phyloP scores from a whole-genome alignment of 2,113 vertebrate genomes.

The Illadopsis cleaveri region DNA sequence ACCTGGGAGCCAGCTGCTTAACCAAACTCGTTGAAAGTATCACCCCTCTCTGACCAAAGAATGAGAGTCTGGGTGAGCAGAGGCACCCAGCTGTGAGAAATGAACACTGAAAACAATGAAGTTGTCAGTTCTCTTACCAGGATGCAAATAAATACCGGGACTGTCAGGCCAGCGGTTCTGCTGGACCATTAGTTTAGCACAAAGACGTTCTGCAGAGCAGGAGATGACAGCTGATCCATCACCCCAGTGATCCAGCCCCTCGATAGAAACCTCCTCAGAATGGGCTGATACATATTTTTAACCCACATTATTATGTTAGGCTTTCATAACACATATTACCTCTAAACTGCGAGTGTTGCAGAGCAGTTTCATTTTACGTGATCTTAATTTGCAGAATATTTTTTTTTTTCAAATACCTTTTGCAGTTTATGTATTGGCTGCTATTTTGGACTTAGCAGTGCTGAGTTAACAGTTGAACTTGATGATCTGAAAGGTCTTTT shows the following conservation, averaged over 20 bases:
- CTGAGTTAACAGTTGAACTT: not conserved
- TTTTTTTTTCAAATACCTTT: not conserved
- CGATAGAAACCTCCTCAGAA: conserved; percentile 23
- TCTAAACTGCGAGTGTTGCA: not conserved
- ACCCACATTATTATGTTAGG: not conserved
- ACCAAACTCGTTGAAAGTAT: conserved; percentile 25
- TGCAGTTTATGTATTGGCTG: not conserved
- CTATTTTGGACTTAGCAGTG: not conserved
- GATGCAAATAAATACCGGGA: conserved; percentile 77
- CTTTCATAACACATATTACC: not conserved
- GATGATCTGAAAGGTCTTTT: not conserved
- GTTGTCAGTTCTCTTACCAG: conserved; percentile 75
- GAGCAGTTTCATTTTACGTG: not conserved
- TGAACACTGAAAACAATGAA: conserved; percentile 78
- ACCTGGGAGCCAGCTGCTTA: conserved; percentile 57
- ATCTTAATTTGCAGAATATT: not conserved
- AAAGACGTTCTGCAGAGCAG: conserved; percentile 68
- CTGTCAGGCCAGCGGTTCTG: conserved; percentile 58
- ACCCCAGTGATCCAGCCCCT: conserved; percentile 4
- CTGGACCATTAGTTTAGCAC: conserved; percentile 77
- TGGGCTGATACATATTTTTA: conserved; percentile 32
- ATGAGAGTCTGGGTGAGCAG: conserved; percentile 61
- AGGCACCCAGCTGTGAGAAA: conserved; percentile 75
- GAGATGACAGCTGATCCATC: conserved; percentile 69
- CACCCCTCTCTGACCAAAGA: conserved; percentile 60